Base-by-base conservation (phyloP, 2,797 vertebrate genomes). In the Schizothorax lantsangensis region DNA sequence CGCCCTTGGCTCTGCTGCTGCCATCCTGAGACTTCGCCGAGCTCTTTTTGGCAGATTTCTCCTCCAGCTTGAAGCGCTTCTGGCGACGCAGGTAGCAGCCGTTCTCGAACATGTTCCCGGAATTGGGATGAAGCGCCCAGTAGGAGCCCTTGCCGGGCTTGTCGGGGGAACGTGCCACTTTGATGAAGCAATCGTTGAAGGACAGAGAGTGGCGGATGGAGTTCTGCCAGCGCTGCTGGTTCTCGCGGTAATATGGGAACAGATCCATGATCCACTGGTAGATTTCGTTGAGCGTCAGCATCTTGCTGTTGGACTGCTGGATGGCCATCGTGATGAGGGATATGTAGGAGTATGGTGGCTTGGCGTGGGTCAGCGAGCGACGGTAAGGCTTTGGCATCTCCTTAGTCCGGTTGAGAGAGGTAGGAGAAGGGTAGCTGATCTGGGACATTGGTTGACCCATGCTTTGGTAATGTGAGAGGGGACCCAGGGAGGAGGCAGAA, bases 201-300 rank as follows among this genome's bases (percentile, higher is more conserved):
- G 97, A 98, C 9, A 98, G 95, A 0, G 97, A 98, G 91, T 98
- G 97, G 87, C 97, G 96, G 90, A 97, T 98, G 88, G 96, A 97
- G 93, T 97, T 98, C 92, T 97, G 97, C 97, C 97, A 98, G 68
- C 97, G 96, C 90, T 97, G 97, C 92, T 98, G 97, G 95, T 97
- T 98, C 92, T 98, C 96, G 0, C 97, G 95, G 90, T 98, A 98
- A 92, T 97, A 97, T 0, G 97, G 97, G 92, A 97, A 97, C 89
- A 98, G 95, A 92, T 98, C 97, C 97, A 98, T 98, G 94, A 98
- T 98, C 97, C 97, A 98, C 90, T 98, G 97, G 94, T 98, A 98
- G 93, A 98, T 97, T 94, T 98, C 97, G 0, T 97, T 98, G 72
- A 98, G 94, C 0, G 97, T 97, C 52, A 98, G 95, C 97, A 98